A percentile compares a stretch with the other conserved stretches of the same genome.
Conservation (phyloP, 2,888 invertebrate species). For the Drosophila algonquin region DNA sequence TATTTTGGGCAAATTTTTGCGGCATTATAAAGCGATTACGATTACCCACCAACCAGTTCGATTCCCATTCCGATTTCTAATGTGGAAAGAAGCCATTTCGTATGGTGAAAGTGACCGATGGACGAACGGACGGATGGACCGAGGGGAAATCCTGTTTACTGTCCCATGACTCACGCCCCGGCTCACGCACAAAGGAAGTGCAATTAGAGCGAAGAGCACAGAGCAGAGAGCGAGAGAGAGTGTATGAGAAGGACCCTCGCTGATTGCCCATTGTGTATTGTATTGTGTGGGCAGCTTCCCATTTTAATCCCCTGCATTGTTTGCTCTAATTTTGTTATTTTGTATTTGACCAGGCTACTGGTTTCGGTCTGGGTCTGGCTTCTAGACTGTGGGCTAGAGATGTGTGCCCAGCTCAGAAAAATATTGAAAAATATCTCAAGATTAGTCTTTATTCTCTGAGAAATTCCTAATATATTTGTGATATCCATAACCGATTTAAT, state of each 20-base stretch:
- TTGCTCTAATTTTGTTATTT: conserved; percentile 59
- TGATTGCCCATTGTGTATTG: conserved; percentile 64
- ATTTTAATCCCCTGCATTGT: conserved; percentile 71
- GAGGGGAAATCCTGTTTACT: conserved; percentile 45
- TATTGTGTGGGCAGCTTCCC: conserved; percentile 48
- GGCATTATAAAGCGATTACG: conserved; percentile 67
- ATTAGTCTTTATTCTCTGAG: too few relatives aligned
- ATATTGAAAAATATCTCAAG: too few relatives aligned
- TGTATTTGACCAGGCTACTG: conserved; percentile 13
- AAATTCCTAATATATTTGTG: too few relatives aligned
- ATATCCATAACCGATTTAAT: too few relatives aligned
- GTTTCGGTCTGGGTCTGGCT: background rate
- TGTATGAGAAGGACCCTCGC: conserved; percentile 19
- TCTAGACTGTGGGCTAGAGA: background rate
- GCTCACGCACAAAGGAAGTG: conserved; percentile 54
- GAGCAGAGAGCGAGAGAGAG: conserved; percentile 6
- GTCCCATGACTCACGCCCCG: conserved; percentile 52
- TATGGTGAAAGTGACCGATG: conserved; percentile 45
- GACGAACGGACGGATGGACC: background rate
- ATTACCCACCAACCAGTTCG: conserved; percentile 41
- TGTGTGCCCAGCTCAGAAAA: too few relatives aligned
- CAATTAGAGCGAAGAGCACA: conserved; percentile 47
- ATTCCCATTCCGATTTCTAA: conserved; percentile 32
- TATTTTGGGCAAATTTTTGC: conserved; percentile 52
- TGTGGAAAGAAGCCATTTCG: conserved; percentile 38